Percentiles rank a stretch among this genome's conserved stretches.
These are phyloP conservation scores for human DNA, from an alignment of 2,113 vertebrate species.

Conservation along the genomic window GRCh38 chr1:95903501-95904000, in stretches of 20 bases:
- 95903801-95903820: not conserved
- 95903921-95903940: not conserved
- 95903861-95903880: not conserved
- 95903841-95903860: not conserved
- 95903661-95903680: not conserved
- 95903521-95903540: not conserved
- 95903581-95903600: not conserved
- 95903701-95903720: not conserved
- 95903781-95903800: not conserved
- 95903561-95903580: not conserved
- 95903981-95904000: rapidly evolving
- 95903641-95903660: not conserved
- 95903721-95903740: not conserved
- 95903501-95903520: not conserved
- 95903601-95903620: not conserved
- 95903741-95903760: not conserved
- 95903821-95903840: not conserved
- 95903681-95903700: not conserved
- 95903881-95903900: not conserved
- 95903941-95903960: not conserved
- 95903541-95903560: conserved; percentile 34
- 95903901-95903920: not conserved
- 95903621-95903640: not conserved
- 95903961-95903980: not conserved
- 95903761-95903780: not conserved